Base-by-base conservation (phyloP, 2,888 invertebrate genomes). In the Noctua comes region DNA sequence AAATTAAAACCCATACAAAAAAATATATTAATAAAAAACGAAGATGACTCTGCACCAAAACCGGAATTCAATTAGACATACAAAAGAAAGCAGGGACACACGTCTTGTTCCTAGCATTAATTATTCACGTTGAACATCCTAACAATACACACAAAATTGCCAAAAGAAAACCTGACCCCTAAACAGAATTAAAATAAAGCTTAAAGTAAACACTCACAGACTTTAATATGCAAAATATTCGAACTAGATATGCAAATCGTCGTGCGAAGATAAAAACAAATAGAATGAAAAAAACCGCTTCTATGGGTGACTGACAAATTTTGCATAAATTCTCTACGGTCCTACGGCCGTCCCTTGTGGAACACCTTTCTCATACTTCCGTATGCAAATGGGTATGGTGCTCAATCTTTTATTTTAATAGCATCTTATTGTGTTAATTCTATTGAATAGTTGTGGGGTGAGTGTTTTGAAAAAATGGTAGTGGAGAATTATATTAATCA, bases 401-500 rank as follows among this genome's bases (percentile, higher is more conserved):
- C 93, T 93, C 95, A 95, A 96, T 97, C 97, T 96, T 97, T 97
- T 97, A 96, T 97, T 97, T 97, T 97, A 97, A 97, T 96, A 91
- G 93, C 94, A 95, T 95, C 96, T 93, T 95, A 94, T 97, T 97
- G 96, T 96, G 93, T 93, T 94, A 93, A 92, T 92, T 93, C 95
- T 91, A 93, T 96, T 93, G 92, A 93, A 86, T 86, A 85, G 89
- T 88, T 92, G 93, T 93, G 90, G 95, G 96, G 95, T 93, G 92
- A 90, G 86, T 88, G 87, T 91, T 91, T 92, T 91, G 89, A 91
- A 93, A 94, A 94, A 93, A 92, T 88, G 88, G 83, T 88, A 90
- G 89, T 91, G 87, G 90, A 92, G 93, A 96, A 96, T 88, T 89
- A 96, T 83, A 84, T 95, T 97, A 96, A 96, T 95, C 94, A 96